A percentile compares a stretch with the other conserved stretches of the same genome.
Conservation (phyloP, 2,888 invertebrate species). For the Volucella zonaria region DNA sequence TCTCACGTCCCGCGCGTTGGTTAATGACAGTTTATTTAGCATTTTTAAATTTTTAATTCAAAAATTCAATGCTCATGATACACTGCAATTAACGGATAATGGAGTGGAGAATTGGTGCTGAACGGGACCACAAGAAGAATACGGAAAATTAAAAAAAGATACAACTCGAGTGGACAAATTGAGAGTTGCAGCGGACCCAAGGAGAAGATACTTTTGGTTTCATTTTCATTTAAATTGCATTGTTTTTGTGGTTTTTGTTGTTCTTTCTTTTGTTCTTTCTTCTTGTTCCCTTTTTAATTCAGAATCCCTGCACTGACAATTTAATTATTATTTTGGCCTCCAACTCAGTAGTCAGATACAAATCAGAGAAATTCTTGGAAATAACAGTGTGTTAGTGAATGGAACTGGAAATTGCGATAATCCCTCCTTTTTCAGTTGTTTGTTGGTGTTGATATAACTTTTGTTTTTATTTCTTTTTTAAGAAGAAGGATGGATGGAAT, state of each 20-base stretch:
- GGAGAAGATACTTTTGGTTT: constrained; percentile 63
- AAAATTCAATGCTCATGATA: constrained; percentile 67
- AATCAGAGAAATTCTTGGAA: constrained; percentile 40
- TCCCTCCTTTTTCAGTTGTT: constrained; percentile 48
- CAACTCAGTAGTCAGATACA: constrained; percentile 3
- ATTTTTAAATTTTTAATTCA: constrained; percentile 67
- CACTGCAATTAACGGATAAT: constrained; percentile 70
- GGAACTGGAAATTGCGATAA: constrained; percentile 48
- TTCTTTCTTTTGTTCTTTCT: constrained; percentile 17
- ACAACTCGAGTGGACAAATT: constrained; percentile 13
- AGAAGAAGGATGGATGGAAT: constrained; percentile 14
- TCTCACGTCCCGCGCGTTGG: constrained; percentile 22
- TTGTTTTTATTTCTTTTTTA: background rate
- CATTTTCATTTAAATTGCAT: constrained; percentile 66
- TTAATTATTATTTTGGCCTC: constrained; percentile 69
- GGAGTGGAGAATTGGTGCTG: constrained; percentile 29
- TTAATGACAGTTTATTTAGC: constrained; percentile 69
- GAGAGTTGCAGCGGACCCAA: background rate
- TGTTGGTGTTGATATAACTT: background rate
- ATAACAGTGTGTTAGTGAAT: constrained; percentile 22
- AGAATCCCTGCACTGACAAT: constrained; percentile 32
- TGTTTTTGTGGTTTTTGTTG: constrained; percentile 38
- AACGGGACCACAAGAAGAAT: constrained; percentile 23
- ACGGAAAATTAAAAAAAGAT: constrained; percentile 14
- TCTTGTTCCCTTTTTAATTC: constrained; percentile 5